Percentiles rank a stretch among this genome's conserved stretches.
Evolutionary conservation across 1,140 invertebrate species (phyloP).

Genomic region (Micrasema longulum): DNA sequence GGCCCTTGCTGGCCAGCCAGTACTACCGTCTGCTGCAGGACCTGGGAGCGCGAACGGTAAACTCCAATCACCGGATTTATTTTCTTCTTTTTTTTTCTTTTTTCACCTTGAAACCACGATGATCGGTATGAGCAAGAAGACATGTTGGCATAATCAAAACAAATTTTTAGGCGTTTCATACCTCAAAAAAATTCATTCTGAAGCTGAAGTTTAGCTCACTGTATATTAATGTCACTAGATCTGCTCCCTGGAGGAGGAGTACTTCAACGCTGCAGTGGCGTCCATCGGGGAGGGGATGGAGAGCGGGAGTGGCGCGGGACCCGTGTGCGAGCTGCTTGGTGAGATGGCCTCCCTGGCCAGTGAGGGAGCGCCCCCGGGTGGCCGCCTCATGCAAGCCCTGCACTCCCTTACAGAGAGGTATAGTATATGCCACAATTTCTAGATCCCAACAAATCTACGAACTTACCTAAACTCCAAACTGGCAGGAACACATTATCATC

Average conservation of each 20-base stretch:
- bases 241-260: conserved; percentile 49
- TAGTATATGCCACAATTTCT: too few relatives aligned
- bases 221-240: conserved; percentile 41
- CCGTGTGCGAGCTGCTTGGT: conserved; percentile 46
- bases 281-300: conserved; percentile 47
- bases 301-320: conserved; percentile 34
- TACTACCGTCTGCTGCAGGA: conserved; percentile 51
- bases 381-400: conserved; percentile 32
- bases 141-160: too few relatives aligned
- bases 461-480: too few relatives aligned
- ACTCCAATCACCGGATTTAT: too few relatives aligned
- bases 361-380: conserved; percentile 17
- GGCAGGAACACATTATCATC: too few relatives aligned
- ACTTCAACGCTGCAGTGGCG: conserved; percentile 42
- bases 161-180: too few relatives aligned
- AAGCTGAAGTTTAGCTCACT: too few relatives aligned
- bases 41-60: conserved; percentile 47
- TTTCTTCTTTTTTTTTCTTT: too few relatives aligned
- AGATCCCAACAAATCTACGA: too few relatives aligned
- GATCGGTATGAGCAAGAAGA: too few relatives aligned
- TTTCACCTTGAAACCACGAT: too few relatives aligned
- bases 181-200: too few relatives aligned
- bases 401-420: conserved; percentile 41
- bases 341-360: conserved; percentile 37
- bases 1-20: conserved; percentile 43